Percentiles rank a stretch among this genome's conserved stretches.
Evolutionary conservation across 2,113 vertebrate genomes (phyloP).

Genomic region (Bambusicola thoracicus): DNA sequence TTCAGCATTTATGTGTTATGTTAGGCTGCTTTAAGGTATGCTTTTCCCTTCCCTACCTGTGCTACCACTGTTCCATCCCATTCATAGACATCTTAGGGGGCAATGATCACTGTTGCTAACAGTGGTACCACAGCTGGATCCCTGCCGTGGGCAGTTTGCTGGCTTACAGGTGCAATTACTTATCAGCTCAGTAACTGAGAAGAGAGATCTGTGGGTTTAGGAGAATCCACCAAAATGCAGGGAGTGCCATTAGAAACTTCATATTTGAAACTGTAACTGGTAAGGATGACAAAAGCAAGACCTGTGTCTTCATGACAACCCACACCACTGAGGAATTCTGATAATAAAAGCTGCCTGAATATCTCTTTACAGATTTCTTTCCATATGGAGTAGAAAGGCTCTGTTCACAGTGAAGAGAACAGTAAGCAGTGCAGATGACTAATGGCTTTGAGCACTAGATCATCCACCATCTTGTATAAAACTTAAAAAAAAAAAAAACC

Average conservation of each 20-base stretch:
- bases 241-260: slow-evolving; percentile 29
- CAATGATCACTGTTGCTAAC: slow-evolving; percentile 63
- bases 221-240: slow-evolving; percentile 35
- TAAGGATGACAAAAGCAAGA: not conserved
- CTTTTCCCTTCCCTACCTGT: slow-evolving; percentile 37
- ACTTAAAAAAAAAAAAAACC: not conserved
- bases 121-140: slow-evolving; percentile 65
- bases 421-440: not conserved
- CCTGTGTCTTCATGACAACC: slow-evolving; percentile 26
- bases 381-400: not conserved
- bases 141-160: slow-evolving; percentile 40
- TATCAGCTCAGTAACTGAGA: slow-evolving; percentile 41
- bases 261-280: slow-evolving; percentile 9
- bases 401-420: not conserved
- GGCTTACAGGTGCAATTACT: slow-evolving; percentile 63
- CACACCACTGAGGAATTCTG: not conserved
- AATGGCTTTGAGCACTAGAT: not conserved
- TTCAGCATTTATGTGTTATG: slow-evolving; percentile 34
- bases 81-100: slow-evolving; percentile 52
- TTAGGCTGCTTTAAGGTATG: slow-evolving; percentile 59
- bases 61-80: slow-evolving; percentile 62
- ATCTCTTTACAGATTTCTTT: not conserved
- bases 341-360: not conserved
- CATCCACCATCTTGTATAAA: not conserved
- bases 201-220: slow-evolving; percentile 46